Conservation (phyloP, 2,888 invertebrate species). For the Ophioninae sp. region DNA sequence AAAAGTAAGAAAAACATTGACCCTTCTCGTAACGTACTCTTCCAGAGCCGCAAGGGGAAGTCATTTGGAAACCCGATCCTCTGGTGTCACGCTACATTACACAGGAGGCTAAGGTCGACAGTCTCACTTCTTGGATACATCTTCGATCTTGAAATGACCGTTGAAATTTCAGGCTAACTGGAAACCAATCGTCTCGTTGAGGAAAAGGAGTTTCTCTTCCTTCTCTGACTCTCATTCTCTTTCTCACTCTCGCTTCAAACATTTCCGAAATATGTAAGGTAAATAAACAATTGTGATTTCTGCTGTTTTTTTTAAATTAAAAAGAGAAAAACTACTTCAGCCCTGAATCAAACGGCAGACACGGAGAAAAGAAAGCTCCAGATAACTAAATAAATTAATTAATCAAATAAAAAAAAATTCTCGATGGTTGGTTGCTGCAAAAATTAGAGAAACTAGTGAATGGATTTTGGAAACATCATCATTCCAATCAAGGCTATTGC, state of each 20-base stretch:
- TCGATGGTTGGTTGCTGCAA: too few species aligned
- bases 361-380: too few species aligned
- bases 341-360: too few species aligned
- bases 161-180: slow-evolving; percentile 59
- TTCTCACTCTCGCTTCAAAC: neutral
- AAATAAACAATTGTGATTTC: too few species aligned
- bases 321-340: too few species aligned
- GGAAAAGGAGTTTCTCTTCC: slow-evolving; percentile 11
- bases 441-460: too few species aligned
- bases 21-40: slow-evolving; percentile 40
- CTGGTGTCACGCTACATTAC: slow-evolving; percentile 61
- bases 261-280: too few species aligned
- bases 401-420: too few species aligned
- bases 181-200: slow-evolving; percentile 39
- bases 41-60: slow-evolving; percentile 39
- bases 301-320: too few species aligned
- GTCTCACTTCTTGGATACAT: slow-evolving; percentile 37
- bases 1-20: slow-evolving; percentile 1
- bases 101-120: slow-evolving; percentile 58
- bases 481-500: neutral
- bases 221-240: neutral
- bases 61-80: slow-evolving; percentile 58
- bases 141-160: slow-evolving; percentile 47
- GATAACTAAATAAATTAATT: too few species aligned
- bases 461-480: neutral